These are phyloP conservation scores for Cydia splendana DNA, from an alignment of 1,140 invertebrate species.

Conservation along the genomic window DNA sequence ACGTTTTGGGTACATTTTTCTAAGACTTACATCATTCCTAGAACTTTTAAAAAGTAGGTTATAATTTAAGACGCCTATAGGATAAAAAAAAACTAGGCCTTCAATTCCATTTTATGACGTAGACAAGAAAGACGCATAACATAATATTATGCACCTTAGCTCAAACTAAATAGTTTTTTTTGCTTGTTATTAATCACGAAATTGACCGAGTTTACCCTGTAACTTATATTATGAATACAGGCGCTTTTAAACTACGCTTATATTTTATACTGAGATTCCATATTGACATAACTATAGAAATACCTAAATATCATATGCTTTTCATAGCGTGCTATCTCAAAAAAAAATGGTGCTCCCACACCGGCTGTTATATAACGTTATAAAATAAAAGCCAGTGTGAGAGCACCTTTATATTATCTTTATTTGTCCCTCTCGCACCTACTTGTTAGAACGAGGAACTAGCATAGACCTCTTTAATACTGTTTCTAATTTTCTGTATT, in stretches of 20 bases:
- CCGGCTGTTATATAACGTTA: too few relatives aligned
- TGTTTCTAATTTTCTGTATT: not conserved
- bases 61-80: too few relatives aligned
- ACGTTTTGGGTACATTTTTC: too few relatives aligned
- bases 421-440: not conserved
- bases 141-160: too few relatives aligned
- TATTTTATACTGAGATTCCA: conserved; percentile 11
- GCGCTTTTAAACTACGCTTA: not conserved
- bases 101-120: too few relatives aligned
- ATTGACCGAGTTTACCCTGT: not conserved
- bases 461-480: not conserved
- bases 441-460: not conserved
- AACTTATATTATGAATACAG: conserved; percentile 1
- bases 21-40: too few relatives aligned
- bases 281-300: conserved; percentile 5
- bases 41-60: too few relatives aligned
- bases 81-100: too few relatives aligned
- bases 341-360: not conserved
- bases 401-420: too few relatives aligned
- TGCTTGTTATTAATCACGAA: not conserved
- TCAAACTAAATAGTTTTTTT: too few relatives aligned
- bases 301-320: not conserved
- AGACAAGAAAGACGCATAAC: too few relatives aligned
- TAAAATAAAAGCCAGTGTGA: too few relatives aligned
- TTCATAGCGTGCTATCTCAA: not conserved